Evolutionary conservation across 1,140 invertebrate genomes (phyloP), one percentile per base, ranked within the genome.

Genomic region (Gryllus bimaculatus): DNA sequence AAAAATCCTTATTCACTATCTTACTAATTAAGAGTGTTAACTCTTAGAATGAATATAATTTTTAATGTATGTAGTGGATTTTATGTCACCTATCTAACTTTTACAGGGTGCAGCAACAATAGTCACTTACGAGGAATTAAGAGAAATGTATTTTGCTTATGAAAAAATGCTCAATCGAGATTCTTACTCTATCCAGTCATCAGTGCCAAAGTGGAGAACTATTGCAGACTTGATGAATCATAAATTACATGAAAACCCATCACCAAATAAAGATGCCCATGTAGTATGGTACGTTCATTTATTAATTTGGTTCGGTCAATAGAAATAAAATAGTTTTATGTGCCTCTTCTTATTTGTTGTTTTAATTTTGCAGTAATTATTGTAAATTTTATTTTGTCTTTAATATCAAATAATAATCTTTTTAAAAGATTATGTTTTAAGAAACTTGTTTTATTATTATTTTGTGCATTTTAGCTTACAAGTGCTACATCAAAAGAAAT

Each of bases 131-230:
- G 48, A n/a, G 7, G 47, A 87, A 79, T 80, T 91, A 47, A 81
- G 84, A 49, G 79, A 87, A 78, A 83, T 88, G 12, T 90, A 90
- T 80, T 81, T 81, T 76, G 82, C 84, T 79, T 85, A 90, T 81
- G 81, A 84, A 77, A 80, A 85, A 74, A 82, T 87, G 78, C 89
- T 91, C 85, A 84, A 90, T 81, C 84, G 84, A 80, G 88, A 91
- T 84, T 86, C 88, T 75, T 82, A 83, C 80, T 89, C 86, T 82
- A 83, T 91, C 80, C 83, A 85, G 79, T 87, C 88, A 21, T 89
- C 88, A 81, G 88, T 89, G 85, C 79, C 82, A 84, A 81, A 82
- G 87, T 80, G 74, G 78, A 85, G 84, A 80, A 83, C 82, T 81
- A 84, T 87, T 73, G 80, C 75, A 79, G 81, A 85, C 82, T 78